Conservation (phyloP, 2,797 vertebrate genomes). For the Phrynocephalus forsythii region DNA sequence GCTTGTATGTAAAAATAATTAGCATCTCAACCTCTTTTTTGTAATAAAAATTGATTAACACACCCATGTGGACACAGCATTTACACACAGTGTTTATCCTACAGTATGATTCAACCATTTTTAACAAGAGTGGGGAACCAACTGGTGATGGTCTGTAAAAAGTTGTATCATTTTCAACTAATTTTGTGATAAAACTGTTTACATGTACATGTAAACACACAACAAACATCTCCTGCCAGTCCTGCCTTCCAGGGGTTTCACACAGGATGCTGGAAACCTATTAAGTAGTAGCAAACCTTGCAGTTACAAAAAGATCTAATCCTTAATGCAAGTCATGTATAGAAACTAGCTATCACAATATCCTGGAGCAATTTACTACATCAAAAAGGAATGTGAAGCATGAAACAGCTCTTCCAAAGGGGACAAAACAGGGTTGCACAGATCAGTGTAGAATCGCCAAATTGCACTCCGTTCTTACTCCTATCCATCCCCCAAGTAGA, state of each 20-base stretch:
- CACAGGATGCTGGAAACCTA: neutral
- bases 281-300: neutral
- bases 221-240: neutral
- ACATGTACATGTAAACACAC: neutral
- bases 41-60: too few relatives aligned
- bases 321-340: neutral
- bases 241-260: neutral
- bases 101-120: neutral
- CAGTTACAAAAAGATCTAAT: too few relatives aligned
- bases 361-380: neutral
- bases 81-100: too few relatives aligned
- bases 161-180: neutral
- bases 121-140: neutral
- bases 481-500: neutral
- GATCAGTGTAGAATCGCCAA: neutral
- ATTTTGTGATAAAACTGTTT: neutral
- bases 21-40: too few relatives aligned
- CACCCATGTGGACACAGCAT: too few relatives aligned
- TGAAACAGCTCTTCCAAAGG: neutral
- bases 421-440: neutral
- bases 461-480: neutral
- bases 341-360: neutral
- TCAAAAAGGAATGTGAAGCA: neutral
- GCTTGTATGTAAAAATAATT: too few relatives aligned
- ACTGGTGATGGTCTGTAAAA: neutral